Conservation (phyloP, 2,113 vertebrate species). For the Nycticebus coucang region DNA sequence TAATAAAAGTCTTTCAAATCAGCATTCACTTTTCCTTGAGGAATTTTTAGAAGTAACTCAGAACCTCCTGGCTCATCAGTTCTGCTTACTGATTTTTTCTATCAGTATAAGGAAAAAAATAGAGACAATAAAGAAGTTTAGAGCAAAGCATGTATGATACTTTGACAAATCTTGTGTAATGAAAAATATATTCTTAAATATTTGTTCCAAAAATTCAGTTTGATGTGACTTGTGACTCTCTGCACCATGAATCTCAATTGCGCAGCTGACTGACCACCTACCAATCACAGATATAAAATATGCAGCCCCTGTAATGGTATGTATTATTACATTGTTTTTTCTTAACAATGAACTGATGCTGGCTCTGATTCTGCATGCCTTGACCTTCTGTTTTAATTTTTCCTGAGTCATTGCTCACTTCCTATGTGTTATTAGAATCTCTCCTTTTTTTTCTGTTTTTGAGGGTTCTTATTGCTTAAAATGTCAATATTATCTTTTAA, state of each 20-base stretch:
- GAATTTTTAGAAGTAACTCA: not conserved
- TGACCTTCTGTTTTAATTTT: not conserved
- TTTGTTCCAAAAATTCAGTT: not conserved
- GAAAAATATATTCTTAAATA: not conserved
- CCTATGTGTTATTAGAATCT: not conserved
- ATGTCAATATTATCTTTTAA: not conserved
- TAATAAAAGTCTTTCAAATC: not conserved
- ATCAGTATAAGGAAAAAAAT: not conserved
- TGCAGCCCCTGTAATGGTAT: not conserved
- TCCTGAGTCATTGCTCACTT: not conserved
- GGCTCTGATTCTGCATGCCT: not conserved
- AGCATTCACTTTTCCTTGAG: not conserved
- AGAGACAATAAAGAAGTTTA: not conserved
- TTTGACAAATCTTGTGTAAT: not conserved
- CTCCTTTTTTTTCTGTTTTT: not conserved
- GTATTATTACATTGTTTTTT: not conserved
- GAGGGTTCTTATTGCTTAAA: not conserved
- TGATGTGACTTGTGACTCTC: not conserved
- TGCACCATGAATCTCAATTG: not conserved
- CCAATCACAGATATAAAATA: not conserved
- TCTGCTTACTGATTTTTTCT: not conserved
- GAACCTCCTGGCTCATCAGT: not conserved
- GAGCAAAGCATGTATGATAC: not conserved
- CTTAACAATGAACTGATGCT: not conserved
- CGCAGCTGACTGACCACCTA: not conserved